Base-by-base conservation (phyloP, 1,140 invertebrate species). In the Hycleus phaleratus region DNA sequence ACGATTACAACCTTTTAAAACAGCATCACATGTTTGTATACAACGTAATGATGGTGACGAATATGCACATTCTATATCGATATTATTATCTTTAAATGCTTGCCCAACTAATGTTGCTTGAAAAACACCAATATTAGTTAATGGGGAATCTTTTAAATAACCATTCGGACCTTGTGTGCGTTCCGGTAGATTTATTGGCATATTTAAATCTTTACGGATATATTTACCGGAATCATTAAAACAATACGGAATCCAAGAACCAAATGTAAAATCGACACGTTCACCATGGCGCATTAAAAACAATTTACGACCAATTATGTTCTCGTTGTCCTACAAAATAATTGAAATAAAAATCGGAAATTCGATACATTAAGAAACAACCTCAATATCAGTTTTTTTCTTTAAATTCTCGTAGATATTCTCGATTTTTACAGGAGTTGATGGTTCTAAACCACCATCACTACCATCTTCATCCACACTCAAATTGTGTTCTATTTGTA, bases 231-330 rank as follows among this genome's bases (percentile, higher is more conserved):
- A 76, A 49, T 85, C 78, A 77, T 94, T 88, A 71, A 94, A 95
- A 68, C 90, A 93, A 70, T 84, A 87, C 0, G 86, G 85, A 50
- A 91, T 86, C 93, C 93, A 96, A 8, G 81, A 77, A 12, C 91
- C 90, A 70, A 95, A 94, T 0, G 91, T 92, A 66, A 95, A 93
- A 75, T 97, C 93, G 2, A 95, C 85, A 38, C 93, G 76, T 75
- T 96, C 93, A 8, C 89, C 91, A 74, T 94, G 91, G 1, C 93
- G 78, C 76, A 91, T 85, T 24, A 93, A 82, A 68, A 87, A 88
- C 12, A 92, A 75, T 65, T 84, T 79, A 38, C 85, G 72, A 0
- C 40, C 40, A n/a, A 18, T 1, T 18, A 18, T 18, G 1, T 39
- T 39, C 11, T 3, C 9, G 5, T 42, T 42, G 2, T 42, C 11